A percentile compares a stretch with the other conserved stretches of the same genome.
phyloP scores from a whole-genome alignment of 2,888 invertebrate species.

The Masnerella sp. region DNA sequence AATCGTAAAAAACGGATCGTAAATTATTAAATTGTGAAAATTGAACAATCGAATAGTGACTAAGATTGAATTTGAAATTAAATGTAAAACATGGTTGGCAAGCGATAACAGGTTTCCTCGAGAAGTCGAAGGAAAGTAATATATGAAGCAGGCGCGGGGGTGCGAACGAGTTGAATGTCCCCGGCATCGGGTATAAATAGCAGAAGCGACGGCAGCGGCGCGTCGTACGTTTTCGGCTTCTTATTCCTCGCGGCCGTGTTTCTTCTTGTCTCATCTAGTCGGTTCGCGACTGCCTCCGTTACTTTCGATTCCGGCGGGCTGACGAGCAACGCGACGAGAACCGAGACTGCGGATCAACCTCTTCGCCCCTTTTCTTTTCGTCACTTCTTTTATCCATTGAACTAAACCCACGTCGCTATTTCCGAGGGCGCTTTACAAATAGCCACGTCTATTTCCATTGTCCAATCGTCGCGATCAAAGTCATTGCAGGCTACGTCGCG shows the following conservation, averaged over 20 bases:
- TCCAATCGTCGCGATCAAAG: too few relatives aligned
- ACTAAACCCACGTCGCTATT: conserved; percentile 24
- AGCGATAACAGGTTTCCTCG: too few relatives aligned
- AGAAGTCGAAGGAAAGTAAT: conserved; percentile 9
- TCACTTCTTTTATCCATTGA: conserved; percentile 22
- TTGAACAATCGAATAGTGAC: too few relatives aligned
- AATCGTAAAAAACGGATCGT: too few relatives aligned
- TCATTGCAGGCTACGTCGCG: too few relatives aligned
- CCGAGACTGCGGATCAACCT: conserved; percentile 10
- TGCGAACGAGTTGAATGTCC: conserved; percentile 53
- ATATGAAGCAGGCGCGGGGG: conserved; percentile 39
- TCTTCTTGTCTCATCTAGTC: conserved; percentile 64
- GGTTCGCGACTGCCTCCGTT: conserved; percentile 59
- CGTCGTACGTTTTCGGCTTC: conserved; percentile 54
- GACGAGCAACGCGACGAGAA: neutral
- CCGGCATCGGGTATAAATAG: conserved; percentile 57
- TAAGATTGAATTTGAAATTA: too few relatives aligned
- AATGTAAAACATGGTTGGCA: too few relatives aligned
- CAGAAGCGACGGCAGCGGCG: conserved; percentile 47
- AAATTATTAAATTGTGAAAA: too few relatives aligned
- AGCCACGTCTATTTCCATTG: conserved; percentile 7
- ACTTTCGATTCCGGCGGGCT: conserved; percentile 37
- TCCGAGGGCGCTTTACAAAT: conserved; percentile 19
- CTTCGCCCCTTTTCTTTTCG: conserved; percentile 22
- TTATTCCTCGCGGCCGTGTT: conserved; percentile 22